Evolutionary conservation across 1,140 invertebrate genomes (phyloP), one percentile per base, ranked within the genome.

Genomic region (Atta texana): DNA sequence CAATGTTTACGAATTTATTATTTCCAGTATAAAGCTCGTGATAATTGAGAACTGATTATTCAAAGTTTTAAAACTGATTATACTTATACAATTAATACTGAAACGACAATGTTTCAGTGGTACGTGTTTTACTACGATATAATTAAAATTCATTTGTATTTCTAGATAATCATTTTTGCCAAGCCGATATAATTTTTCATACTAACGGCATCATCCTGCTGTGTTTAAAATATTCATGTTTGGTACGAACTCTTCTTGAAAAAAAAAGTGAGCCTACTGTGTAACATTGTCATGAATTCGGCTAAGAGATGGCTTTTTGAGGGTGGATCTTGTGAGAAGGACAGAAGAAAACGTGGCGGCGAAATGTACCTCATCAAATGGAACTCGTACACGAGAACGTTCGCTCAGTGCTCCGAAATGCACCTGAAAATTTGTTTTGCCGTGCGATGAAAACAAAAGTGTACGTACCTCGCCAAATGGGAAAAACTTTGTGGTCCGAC

Each of bases 401-500:
- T 88, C 82, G 80, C 88, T 85, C 71, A 90, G 63, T 89, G 69
- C 87, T 85, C 55, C 61, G 57, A 76, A 88, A 87, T 55, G 69
- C 74, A 82, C 51, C 86, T 82, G 75, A 66, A 66, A 85, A 78
- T 78, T 89, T 88, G 82, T 89, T 86, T 86, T 74, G 49, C 49
- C 75, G 51, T 31, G n/a, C 57, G 21, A 24, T 69, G 59, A 77
- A 88, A 88, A 88, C 80, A 84, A 84, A 84, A 75, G 80, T 75
- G n/a, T 72, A 51, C 53, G 31, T 77, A 74, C 14, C 49, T 66
- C 51, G 57, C 57, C 28, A 81, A 75, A 59, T 81, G 61, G 63
- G 61, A 86, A 63, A 82, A 82, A 82, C 69, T 86, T 86, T 28
- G 66, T 24, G n/a, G 39, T 34, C 16, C 21, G 10, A 8, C 18